Percentiles rank a stretch among this genome's conserved stretches.
phyloP scores from a whole-genome alignment of 2,888 invertebrate genomes.

The Allygus modestus region DNA sequence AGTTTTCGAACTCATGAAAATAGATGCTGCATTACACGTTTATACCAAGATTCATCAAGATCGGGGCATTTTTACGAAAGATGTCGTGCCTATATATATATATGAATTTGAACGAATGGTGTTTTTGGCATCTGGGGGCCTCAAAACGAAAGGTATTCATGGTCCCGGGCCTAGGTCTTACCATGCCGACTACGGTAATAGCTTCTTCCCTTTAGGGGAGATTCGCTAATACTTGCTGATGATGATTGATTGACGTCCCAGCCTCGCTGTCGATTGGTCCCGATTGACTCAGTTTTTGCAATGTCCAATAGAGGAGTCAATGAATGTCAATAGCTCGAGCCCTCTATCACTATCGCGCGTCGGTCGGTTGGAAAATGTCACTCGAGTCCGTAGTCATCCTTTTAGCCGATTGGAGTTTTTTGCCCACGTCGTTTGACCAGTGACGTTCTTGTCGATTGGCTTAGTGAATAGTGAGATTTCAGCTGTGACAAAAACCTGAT shows the following conservation, averaged over 20 bases:
- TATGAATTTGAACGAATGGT: too few relatives aligned
- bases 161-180: too few relatives aligned
- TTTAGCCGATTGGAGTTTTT: conserved; percentile 12
- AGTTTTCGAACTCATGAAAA: too few relatives aligned
- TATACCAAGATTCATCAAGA: too few relatives aligned
- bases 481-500: neutral
- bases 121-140: too few relatives aligned
- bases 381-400: conserved; percentile 20
- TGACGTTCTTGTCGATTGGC: neutral
- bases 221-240: too few relatives aligned
- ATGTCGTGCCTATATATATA: too few relatives aligned
- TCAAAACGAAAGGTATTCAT: too few relatives aligned
- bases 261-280: neutral
- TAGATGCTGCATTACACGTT: too few relatives aligned
- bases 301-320: conserved; percentile 11
- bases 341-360: neutral
- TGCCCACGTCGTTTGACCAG: neutral
- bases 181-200: too few relatives aligned
- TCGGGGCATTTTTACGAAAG: too few relatives aligned
- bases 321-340: conserved; percentile 2
- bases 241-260: neutral
- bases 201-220: too few relatives aligned
- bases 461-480: neutral
- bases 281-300: conserved; percentile 8
- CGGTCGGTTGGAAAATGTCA: neutral